Evolutionary conservation across 2,113 vertebrate species (phyloP).

Genomic region (Pygathrix nemaeus): DNA sequence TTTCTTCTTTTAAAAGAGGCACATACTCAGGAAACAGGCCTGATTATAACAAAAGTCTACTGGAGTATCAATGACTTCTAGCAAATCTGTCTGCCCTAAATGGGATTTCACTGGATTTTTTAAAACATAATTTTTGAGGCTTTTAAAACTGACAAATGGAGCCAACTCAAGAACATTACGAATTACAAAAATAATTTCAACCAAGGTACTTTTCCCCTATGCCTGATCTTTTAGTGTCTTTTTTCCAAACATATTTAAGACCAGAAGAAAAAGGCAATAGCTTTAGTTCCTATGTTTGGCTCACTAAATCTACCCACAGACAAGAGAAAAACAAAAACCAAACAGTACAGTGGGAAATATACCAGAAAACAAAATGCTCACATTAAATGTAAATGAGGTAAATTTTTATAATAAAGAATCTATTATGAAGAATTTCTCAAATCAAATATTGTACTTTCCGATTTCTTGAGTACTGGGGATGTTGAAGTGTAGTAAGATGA

Average conservation of each 20-base stretch:
- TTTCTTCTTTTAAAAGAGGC: conserved; percentile 58
- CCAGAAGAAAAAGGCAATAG: background rate
- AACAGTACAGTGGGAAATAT: background rate
- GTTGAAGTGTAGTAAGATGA: background rate
- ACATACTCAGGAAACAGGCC: conserved; percentile 2
- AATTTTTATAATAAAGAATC: conserved; percentile 44
- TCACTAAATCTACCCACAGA: background rate
- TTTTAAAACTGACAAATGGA: conserved; percentile 21
- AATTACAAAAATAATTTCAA: conserved; percentile 52
- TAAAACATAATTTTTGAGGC: background rate
- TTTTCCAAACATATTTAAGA: conserved; percentile 19
- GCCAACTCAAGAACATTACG: background rate
- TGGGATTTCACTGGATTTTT: background rate
- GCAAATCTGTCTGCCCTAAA: conserved; percentile 30
- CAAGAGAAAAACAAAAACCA: background rate
- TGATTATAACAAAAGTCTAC: conserved; percentile 9
- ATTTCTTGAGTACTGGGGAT: conserved; percentile 17
- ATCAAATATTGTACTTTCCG: background rate
- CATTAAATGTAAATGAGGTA: conserved; percentile 48
- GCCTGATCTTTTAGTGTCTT: background rate
- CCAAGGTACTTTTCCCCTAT: background rate
- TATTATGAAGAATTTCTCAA: conserved; percentile 10
- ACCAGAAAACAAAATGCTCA: background rate
- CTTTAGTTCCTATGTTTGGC: background rate
- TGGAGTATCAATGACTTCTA: background rate